Evolutionary conservation across 2,797 vertebrate genomes (phyloP).

Genomic region (Staurois parvus): DNA sequence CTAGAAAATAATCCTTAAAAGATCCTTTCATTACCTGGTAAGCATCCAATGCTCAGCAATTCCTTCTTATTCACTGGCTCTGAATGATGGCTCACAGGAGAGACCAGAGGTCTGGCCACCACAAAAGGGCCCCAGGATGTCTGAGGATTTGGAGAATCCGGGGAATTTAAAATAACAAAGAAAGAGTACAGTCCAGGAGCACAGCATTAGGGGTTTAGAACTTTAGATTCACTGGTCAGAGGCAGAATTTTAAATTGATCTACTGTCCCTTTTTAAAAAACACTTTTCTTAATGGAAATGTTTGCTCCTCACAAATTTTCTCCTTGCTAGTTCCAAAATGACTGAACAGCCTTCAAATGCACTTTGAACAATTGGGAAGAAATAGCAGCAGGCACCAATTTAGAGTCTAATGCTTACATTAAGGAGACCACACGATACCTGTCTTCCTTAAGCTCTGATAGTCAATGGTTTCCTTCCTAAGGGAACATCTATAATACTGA

Average conservation of each 20-base stretch:
- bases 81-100: conserved; percentile 36
- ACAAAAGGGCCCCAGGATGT: conserved; percentile 49
- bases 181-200: conserved; percentile 28
- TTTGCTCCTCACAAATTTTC: neutral
- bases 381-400: too few relatives aligned
- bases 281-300: neutral
- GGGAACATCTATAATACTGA: too few relatives aligned
- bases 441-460: too few relatives aligned
- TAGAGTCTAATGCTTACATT: too few relatives aligned
- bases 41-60: conserved; percentile 24
- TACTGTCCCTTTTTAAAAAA: neutral
- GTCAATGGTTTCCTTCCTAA: too few relatives aligned
- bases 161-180: conserved; percentile 37
- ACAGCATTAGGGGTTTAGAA: neutral
- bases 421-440: too few relatives aligned
- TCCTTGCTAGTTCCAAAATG: neutral
- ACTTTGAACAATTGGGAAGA: too few relatives aligned
- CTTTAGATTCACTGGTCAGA: neutral
- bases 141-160: conserved; percentile 18
- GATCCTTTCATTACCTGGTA: conserved; percentile 27
- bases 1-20: conserved; percentile 40
- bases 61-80: conserved; percentile 30
- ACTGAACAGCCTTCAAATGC: neutral
- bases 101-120: conserved; percentile 29
- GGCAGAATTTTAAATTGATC: too few relatives aligned